Conservation (phyloP, 1,140 invertebrate species). For the Agraylea sexmaculata region DNA sequence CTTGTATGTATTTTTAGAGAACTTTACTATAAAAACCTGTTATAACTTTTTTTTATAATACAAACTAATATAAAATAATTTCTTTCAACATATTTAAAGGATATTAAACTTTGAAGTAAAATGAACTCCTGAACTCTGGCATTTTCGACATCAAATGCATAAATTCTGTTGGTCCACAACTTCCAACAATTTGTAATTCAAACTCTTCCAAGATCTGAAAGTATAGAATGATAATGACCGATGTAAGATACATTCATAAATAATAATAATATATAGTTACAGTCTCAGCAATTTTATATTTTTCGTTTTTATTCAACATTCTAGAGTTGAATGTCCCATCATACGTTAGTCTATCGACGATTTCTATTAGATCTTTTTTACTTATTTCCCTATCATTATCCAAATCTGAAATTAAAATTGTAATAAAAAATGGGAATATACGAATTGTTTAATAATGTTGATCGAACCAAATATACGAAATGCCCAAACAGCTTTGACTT, state of each 20-base stretch:
- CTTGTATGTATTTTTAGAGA: slow-evolving; percentile 4
- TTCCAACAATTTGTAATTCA: slow-evolving; percentile 39
- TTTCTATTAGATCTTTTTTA: slow-evolving; percentile 38
- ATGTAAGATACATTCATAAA: slow-evolving; percentile 2
- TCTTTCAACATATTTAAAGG: background rate
- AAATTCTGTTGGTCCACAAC: slow-evolving; percentile 43
- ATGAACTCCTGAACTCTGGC: slow-evolving; percentile 44
- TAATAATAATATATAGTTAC: slow-evolving; percentile 22
- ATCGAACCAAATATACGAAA: slow-evolving; percentile 60
- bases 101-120: slow-evolving; percentile 40
- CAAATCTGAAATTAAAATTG: slow-evolving; percentile 38
- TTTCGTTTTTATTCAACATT: slow-evolving; percentile 25
- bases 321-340: slow-evolving; percentile 21
- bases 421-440: slow-evolving; percentile 1
- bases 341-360: slow-evolving; percentile 39
- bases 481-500: slow-evolving; percentile 62
- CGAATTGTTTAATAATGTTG: slow-evolving; percentile 4
- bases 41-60: background rate
- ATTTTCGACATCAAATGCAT: slow-evolving; percentile 43
- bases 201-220: slow-evolving; percentile 47
- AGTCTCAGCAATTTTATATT: slow-evolving; percentile 33
- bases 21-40: slow-evolving; percentile 1
- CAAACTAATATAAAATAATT: background rate
- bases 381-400: slow-evolving; percentile 47
- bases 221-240: slow-evolving; percentile 9